Percentiles rank a stretch among this genome's conserved stretches.
phyloP scores from a whole-genome alignment of 2,113 vertebrate species.

The Puma concolor region DNA sequence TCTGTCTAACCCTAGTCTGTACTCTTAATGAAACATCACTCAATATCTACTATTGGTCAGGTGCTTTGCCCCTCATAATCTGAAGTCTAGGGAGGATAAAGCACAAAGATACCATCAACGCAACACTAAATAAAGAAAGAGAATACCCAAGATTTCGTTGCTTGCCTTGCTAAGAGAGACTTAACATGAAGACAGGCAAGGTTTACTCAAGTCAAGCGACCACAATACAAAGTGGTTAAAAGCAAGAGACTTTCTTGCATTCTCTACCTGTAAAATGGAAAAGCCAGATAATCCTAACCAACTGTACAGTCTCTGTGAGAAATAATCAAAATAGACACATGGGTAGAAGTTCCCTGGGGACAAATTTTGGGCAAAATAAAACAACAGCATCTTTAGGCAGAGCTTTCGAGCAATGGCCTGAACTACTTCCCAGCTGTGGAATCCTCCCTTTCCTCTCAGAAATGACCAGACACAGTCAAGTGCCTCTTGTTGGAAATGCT shows the following conservation, averaged over 20 bases:
- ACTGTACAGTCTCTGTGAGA: neutral
- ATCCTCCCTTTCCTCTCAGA: neutral
- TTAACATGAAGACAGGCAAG: neutral
- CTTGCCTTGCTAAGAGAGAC: neutral
- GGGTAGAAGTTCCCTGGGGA: neutral
- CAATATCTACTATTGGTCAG: neutral
- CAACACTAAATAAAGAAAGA: neutral
- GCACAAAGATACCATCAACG: neutral
- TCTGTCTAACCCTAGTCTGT: neutral
- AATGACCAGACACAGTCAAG: neutral
- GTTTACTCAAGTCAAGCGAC: neutral
- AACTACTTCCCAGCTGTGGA: neutral
- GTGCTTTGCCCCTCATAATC: neutral
- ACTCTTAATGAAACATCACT: conserved; percentile 8
- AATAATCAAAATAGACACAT: neutral
- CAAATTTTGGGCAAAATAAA: neutral
- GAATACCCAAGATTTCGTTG: neutral
- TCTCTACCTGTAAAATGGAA: neutral
- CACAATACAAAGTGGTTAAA: neutral
- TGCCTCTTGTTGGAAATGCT: neutral
- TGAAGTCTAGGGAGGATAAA: neutral
- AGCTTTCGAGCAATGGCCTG: neutral
- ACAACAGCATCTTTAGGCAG: neutral
- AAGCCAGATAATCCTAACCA: neutral
- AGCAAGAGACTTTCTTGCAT: neutral